phyloP scores from a whole-genome alignment of 2,888 invertebrate genomes.

The Acronicta alni region DNA sequence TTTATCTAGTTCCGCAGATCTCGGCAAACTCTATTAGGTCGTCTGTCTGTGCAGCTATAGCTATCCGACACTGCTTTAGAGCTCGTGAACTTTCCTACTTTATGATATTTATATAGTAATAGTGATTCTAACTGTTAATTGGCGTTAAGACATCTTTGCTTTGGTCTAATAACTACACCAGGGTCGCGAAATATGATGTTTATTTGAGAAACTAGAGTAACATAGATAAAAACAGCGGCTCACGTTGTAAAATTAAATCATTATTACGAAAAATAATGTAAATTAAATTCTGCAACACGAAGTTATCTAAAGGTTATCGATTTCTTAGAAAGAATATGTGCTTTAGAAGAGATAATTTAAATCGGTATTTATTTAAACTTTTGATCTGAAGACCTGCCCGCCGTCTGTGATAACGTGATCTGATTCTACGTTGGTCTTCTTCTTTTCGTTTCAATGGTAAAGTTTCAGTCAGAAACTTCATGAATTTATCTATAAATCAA shows the following conservation, averaged over 20 bases:
- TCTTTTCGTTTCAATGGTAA: no score
- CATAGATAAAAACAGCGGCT: neutral
- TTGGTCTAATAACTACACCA: neutral
- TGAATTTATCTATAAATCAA: no score
- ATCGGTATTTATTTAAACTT: slow-evolving; percentile 23
- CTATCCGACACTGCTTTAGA: no score
- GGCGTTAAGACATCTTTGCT: neutral
- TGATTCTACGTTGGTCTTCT: neutral
- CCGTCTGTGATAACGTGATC: neutral
- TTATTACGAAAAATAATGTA: slow-evolving; percentile 5
- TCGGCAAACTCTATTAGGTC: no score
- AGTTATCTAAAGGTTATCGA: slow-evolving; percentile 31
- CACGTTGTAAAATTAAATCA: neutral
- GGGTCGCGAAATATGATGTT: neutral
- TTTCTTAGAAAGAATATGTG: slow-evolving; percentile 9
- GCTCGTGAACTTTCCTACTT: no score
- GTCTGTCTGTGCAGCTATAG: no score
- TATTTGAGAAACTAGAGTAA: slow-evolving; percentile 5
- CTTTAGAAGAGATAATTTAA: slow-evolving; percentile 15
- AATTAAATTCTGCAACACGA: slow-evolving; percentile 4
- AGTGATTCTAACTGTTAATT: neutral
- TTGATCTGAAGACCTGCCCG: slow-evolving; percentile 25
- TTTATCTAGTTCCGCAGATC: no score
- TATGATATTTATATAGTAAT: neutral
- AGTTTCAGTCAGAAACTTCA: no score